phyloP scores from a whole-genome alignment of 2,113 vertebrate species.

The Sylvietta virens region DNA sequence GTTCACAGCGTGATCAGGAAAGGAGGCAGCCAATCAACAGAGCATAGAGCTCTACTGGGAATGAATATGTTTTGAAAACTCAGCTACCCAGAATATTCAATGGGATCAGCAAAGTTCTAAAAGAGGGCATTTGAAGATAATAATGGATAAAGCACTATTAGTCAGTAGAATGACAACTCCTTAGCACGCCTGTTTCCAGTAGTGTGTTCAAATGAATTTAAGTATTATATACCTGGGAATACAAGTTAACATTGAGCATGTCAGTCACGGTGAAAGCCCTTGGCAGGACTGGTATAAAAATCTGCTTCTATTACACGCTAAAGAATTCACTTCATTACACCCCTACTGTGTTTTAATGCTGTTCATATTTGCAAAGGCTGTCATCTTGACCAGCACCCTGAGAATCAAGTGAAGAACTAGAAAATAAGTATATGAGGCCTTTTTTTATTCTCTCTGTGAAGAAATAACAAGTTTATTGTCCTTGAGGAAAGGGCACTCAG shows the following conservation, averaged over 20 bases:
- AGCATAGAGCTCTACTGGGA: constrained; percentile 3
- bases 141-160: neutral
- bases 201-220: neutral
- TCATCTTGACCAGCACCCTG: neutral
- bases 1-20: constrained; percentile 59
- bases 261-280: neutral
- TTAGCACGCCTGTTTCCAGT: neutral
- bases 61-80: constrained; percentile 62
- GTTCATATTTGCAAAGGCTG: neutral
- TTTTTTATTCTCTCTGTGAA: neutral
- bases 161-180: neutral
- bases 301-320: neutral
- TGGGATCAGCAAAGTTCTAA: constrained; percentile 30
- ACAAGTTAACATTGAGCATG: rapidly evolving
- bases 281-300: neutral
- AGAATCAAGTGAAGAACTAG: neutral
- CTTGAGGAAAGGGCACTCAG: constrained; percentile 5
- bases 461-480: neutral
- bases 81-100: constrained; percentile 48
- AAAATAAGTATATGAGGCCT: neutral
- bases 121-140: neutral
- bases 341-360: neutral
- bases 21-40: constrained; percentile 40
- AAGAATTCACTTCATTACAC: neutral
- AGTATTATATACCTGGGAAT: neutral